A percentile compares a stretch with the other conserved stretches of the same genome.
Evolutionary conservation across 2,113 vertebrate species (phyloP).

Genomic region (Tenebrosternarchus preto): DNA sequence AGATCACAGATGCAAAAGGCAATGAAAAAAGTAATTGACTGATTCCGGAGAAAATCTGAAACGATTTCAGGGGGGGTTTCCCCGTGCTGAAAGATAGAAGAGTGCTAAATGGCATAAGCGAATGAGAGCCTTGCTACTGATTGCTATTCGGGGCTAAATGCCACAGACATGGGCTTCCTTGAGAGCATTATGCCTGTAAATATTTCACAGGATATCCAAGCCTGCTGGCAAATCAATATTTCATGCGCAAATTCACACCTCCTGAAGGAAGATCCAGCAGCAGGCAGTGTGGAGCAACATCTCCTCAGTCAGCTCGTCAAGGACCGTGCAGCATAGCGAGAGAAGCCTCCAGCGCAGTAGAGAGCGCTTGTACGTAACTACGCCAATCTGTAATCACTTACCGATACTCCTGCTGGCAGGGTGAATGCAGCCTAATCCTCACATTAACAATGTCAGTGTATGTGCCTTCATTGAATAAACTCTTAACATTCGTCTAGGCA

Average conservation of each 20-base stretch:
- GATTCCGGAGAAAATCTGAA: constrained; percentile 56
- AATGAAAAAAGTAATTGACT: constrained; percentile 61
- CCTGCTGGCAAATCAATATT: background rate
- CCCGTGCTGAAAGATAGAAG: constrained; percentile 35
- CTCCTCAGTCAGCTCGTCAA: no score
- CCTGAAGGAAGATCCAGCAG: background rate
- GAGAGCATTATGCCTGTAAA: background rate
- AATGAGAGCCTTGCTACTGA: background rate
- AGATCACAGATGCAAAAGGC: constrained; percentile 53
- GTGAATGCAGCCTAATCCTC: constrained; percentile 45
- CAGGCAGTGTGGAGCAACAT: no score
- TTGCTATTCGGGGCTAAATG: constrained; percentile 23
- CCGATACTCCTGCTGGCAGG: constrained; percentile 37
- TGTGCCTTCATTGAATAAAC: constrained; percentile 55
- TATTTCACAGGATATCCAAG: background rate
- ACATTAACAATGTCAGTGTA: constrained; percentile 60
- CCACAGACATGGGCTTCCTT: no score
- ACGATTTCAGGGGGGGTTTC: constrained; percentile 51
- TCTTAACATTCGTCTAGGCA: constrained; percentile 63
- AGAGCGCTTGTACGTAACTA: background rate
- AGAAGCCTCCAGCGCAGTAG: background rate
- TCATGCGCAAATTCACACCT: background rate
- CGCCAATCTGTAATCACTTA: constrained; percentile 40
- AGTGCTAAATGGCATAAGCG: constrained; percentile 46
- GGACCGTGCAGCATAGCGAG: no score